phyloP scores from a whole-genome alignment of 2,888 invertebrate genomes.

The Agrilus cyanescens region DNA sequence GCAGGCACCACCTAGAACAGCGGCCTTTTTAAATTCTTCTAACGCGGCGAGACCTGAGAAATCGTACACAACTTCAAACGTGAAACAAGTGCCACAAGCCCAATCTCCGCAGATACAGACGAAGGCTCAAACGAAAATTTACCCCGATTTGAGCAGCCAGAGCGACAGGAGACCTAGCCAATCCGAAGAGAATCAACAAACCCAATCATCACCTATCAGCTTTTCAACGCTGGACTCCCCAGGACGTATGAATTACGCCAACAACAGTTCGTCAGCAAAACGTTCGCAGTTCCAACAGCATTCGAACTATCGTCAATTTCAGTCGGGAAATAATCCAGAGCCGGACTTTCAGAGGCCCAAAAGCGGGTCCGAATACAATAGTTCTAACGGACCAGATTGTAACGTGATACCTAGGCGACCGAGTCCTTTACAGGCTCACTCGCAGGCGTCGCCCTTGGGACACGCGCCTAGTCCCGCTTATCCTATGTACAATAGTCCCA shows the following conservation, averaged over 20 bases:
- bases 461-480: conserved; percentile 70
- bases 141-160: conserved; percentile 48
- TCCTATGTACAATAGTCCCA: conserved; percentile 75
- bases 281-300: conserved; percentile 40
- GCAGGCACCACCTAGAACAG: conserved; percentile 41
- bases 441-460: conserved; percentile 60
- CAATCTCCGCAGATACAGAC: conserved; percentile 46
- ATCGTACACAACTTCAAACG: conserved; percentile 42
- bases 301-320: conserved; percentile 44
- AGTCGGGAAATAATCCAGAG: conserved; percentile 46
- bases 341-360: conserved; percentile 45
- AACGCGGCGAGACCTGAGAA: conserved; percentile 33
- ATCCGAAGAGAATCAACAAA: conserved; percentile 40
- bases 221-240: conserved; percentile 64
- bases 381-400: conserved; percentile 42
- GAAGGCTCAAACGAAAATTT: conserved; percentile 67
- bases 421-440: conserved; percentile 55
- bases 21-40: conserved; percentile 31
- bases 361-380: conserved; percentile 38
- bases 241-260: conserved; percentile 48
- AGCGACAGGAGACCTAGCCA: conserved; percentile 27
- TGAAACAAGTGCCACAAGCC: conserved; percentile 10
- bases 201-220: conserved; percentile 61
- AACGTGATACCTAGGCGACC: conserved; percentile 52
- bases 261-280: conserved; percentile 43